Conservation (phyloP, 2,113 vertebrate species). For the Gnathonemus longibarbis region DNA sequence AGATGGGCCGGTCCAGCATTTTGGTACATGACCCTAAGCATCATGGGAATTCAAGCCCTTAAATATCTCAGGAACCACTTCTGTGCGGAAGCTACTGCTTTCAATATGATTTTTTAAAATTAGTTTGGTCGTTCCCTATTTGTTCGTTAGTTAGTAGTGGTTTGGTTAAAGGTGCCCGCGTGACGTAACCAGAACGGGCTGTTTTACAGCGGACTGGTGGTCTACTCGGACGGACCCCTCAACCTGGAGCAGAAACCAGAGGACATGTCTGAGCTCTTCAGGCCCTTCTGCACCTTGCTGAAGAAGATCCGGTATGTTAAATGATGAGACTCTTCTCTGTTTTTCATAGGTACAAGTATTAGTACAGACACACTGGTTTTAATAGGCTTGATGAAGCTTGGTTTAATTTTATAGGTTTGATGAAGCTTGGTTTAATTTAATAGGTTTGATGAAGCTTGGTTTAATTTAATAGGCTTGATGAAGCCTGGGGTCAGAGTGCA, state of each 20-base stretch:
- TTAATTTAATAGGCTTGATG: no score
- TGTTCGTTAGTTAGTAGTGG: neutral
- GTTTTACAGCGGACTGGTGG: slow-evolving; percentile 81
- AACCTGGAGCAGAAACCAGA: slow-evolving; percentile 87
- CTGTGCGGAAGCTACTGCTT: neutral
- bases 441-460: no score
- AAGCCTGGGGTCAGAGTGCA: no score
- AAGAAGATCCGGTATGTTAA: slow-evolving; percentile 82
- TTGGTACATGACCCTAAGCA: neutral
- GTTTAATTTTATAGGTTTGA: neutral
- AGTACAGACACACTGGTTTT: neutral
- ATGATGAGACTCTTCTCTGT: neutral
- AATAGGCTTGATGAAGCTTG: neutral
- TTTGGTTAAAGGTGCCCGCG: neutral
- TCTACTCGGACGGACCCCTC: slow-evolving; percentile 89
- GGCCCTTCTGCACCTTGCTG: slow-evolving; percentile 87
- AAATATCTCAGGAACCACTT: neutral
- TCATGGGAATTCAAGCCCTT: neutral
- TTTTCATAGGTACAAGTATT: neutral
- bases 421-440: no score
- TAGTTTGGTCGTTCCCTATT: neutral
- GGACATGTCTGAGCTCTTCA: slow-evolving; percentile 96
- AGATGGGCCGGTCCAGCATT: neutral
- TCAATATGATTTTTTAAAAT: neutral
- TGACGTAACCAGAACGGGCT: slow-evolving; percentile 2